These are phyloP conservation scores for Xylophagus ater DNA, from an alignment of 2,888 invertebrate genomes.

Conservation along the genomic window DNA sequence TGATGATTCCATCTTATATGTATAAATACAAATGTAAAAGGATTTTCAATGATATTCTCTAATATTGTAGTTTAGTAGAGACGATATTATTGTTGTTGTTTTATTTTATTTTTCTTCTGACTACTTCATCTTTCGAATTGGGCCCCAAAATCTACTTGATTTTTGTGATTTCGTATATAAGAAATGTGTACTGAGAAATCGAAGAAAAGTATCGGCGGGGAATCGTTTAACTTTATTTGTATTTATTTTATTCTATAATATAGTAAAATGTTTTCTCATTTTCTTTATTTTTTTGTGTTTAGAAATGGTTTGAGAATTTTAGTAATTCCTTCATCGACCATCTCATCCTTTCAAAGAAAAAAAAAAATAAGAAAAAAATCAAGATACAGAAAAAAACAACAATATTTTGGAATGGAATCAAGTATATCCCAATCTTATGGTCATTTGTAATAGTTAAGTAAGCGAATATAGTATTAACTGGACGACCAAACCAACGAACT, in stretches of 20 bases:
- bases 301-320: slow-evolving; percentile 7
- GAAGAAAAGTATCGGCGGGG: slow-evolving; percentile 1
- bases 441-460: slow-evolving; percentile 17
- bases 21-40: slow-evolving; percentile 8
- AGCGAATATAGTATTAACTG: slow-evolving; percentile 6
- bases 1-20: slow-evolving; percentile 5
- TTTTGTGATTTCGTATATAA: slow-evolving; percentile 5
- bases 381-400: too few relatives aligned
- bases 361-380: too few relatives aligned
- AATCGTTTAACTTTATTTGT: slow-evolving; percentile 15
- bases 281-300: slow-evolving; percentile 1
- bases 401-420: too few relatives aligned
- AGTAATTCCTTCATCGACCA: slow-evolving; percentile 9
- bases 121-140: background rate
- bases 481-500: slow-evolving; percentile 4
- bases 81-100: background rate
- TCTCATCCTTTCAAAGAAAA: too few relatives aligned
- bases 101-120: background rate
- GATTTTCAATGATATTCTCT: slow-evolving; percentile 2
- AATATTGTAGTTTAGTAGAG: background rate
- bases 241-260: background rate
- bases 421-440: slow-evolving; percentile 11
- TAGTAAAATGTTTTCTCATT: background rate
- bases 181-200: background rate
- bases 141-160: slow-evolving; percentile 8